These are phyloP conservation scores for Tursiops truncatus DNA, from an alignment of 2,113 vertebrate species.

Conservation along the genomic window DNA sequence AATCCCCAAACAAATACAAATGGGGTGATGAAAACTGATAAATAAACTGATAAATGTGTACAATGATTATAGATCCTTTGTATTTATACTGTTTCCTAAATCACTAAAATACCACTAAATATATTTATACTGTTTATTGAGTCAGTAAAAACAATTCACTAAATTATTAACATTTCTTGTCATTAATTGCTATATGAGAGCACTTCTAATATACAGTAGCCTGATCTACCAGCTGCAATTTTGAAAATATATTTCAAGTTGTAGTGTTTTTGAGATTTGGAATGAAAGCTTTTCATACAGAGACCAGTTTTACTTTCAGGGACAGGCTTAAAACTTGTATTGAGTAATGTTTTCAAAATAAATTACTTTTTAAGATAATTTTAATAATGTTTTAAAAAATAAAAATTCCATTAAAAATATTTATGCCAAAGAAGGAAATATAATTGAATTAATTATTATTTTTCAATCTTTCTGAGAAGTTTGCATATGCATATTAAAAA, in stretches of 20 bases:
- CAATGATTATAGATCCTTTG: neutral
- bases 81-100: neutral
- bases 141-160: neutral
- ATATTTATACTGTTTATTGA: neutral
- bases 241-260: neutral
- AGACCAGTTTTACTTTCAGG: neutral
- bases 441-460: neutral
- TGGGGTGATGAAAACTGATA: neutral
- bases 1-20: neutral
- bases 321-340: neutral
- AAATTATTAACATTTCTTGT: neutral
- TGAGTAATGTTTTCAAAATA: neutral
- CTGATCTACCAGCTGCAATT: neutral
- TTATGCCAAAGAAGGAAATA: neutral
- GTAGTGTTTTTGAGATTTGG: neutral
- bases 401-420: neutral
- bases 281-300: neutral
- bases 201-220: neutral
- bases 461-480: neutral
- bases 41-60: neutral
- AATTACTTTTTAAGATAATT: neutral
- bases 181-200: neutral
- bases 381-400: neutral
- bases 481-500: neutral
- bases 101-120: conserved; percentile 3